Evolutionary conservation across 2,113 vertebrate genomes (phyloP).

Genomic region (Prochilodus magdalenae): DNA sequence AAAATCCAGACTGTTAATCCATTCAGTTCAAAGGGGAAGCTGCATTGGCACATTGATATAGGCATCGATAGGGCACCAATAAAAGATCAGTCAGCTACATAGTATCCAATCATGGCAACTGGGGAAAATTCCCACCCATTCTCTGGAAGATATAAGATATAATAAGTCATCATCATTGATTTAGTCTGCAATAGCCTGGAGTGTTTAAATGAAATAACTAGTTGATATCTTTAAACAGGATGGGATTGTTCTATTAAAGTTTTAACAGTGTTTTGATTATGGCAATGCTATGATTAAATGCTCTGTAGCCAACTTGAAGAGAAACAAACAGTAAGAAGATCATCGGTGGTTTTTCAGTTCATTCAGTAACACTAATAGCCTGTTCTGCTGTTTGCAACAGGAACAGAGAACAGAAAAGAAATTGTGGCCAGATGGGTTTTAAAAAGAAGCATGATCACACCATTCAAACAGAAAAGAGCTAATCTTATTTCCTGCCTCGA

Average conservation of each 20-base stretch:
- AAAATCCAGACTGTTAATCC: not conserved
- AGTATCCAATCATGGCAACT: not conserved
- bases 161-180: not conserved
- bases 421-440: not conserved
- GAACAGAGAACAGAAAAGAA: not conserved
- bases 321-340: not conserved
- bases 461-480: not conserved
- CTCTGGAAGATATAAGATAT: constrained; percentile 1
- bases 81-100: not conserved
- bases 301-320: not conserved
- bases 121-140: not conserved
- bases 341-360: not conserved
- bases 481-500: not conserved
- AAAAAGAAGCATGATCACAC: no score
- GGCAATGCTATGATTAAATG: not conserved
- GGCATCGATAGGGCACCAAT: not conserved
- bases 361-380: not conserved
- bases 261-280: not conserved
- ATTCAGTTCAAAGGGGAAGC: not conserved
- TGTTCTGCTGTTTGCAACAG: not conserved
- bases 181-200: not conserved
- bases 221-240: not conserved
- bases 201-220: not conserved
- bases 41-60: constrained; percentile 17
- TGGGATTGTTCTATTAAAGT: not conserved